Percentiles rank a stretch among this genome's conserved stretches.
Conservation (phyloP, 2,797 vertebrate genomes). For the Pelobates cultripes region DNA sequence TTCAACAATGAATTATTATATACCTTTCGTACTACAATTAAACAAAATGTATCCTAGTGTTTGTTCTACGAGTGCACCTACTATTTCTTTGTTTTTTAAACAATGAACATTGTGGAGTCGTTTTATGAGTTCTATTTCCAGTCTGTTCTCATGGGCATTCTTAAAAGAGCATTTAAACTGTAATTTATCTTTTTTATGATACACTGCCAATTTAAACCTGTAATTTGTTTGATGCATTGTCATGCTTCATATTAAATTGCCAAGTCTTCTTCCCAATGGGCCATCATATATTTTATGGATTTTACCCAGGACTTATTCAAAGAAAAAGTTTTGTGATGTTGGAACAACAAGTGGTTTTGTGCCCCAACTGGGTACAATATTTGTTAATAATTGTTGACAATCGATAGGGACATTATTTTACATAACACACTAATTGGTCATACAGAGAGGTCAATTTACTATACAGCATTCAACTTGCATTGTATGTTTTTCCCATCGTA, state of each 20-base stretch:
- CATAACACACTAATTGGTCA: background rate
- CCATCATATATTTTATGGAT: slow-evolving; percentile 1
- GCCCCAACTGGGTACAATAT: background rate
- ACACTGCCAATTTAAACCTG: slow-evolving; percentile 8
- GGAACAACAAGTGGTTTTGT: background rate
- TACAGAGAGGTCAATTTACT: too few relatives aligned
- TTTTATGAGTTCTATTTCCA: slow-evolving; percentile 12
- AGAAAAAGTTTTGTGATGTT: background rate
- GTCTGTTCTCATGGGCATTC: background rate
- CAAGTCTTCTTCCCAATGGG: slow-evolving; percentile 3
- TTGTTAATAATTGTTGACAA: background rate
- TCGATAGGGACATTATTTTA: background rate
- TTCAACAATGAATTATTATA: background rate
- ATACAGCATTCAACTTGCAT: too few relatives aligned
- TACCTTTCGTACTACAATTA: background rate
- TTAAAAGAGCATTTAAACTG: slow-evolving; percentile 8
- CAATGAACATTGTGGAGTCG: slow-evolving; percentile 1
- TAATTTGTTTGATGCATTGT: slow-evolving; percentile 14
- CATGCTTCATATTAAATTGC: slow-evolving; percentile 7
- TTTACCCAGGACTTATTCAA: background rate
- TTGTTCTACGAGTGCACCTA: background rate
- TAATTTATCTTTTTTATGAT: slow-evolving; percentile 15
- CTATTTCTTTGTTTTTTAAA: background rate
- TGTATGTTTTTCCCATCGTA: too few relatives aligned
- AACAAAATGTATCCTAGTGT: background rate